A percentile compares a stretch with the other conserved stretches of the same genome.
Evolutionary conservation across 37 sponge, comb jelly and placozoan genomes (phyloP).

Genomic region (Mnemiopsis leidyi): DNA sequence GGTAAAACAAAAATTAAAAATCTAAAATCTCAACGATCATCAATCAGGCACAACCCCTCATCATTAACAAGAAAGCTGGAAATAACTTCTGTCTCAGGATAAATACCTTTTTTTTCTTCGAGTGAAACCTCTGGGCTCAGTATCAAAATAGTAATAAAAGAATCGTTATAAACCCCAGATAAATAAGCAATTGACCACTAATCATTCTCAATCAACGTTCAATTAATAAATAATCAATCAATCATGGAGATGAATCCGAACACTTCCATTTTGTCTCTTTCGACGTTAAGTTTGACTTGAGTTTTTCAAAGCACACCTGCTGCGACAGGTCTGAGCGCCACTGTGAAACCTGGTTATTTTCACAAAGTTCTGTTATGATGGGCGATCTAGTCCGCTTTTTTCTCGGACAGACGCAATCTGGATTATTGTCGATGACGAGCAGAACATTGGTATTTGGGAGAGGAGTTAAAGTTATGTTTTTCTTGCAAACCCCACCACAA

Average conservation of each 20-base stretch:
- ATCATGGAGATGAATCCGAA: not conserved
- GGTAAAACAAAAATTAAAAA: not conserved
- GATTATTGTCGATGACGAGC: conserved; percentile 50
- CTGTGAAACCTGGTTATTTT: not conserved
- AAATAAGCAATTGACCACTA: not conserved
- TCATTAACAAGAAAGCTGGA: not conserved
- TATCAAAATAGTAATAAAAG: not conserved
- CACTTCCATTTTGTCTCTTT: conserved; percentile 34
- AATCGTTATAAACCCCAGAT: not conserved
- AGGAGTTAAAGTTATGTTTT: conserved; percentile 33
- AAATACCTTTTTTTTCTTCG: not conserved
- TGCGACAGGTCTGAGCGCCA: conserved; percentile 34
- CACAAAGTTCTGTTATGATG: not conserved
- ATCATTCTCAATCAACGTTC: not conserved
- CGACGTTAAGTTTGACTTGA: not conserved
- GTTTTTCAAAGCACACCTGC: conserved; percentile 31
- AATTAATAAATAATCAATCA: not conserved
- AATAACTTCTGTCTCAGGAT: not conserved
- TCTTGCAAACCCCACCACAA: conserved; percentile 27
- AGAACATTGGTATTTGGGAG: conserved; percentile 28
- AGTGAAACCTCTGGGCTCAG: not conserved
- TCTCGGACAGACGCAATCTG: conserved; percentile 39
- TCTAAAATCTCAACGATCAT: not conserved
- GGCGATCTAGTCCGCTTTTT: not conserved
- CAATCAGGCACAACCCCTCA: not conserved